These are phyloP conservation scores for Microtus pennsylvanicus DNA, from an alignment of 2,113 vertebrate genomes.

Conservation along the genomic window DNA sequence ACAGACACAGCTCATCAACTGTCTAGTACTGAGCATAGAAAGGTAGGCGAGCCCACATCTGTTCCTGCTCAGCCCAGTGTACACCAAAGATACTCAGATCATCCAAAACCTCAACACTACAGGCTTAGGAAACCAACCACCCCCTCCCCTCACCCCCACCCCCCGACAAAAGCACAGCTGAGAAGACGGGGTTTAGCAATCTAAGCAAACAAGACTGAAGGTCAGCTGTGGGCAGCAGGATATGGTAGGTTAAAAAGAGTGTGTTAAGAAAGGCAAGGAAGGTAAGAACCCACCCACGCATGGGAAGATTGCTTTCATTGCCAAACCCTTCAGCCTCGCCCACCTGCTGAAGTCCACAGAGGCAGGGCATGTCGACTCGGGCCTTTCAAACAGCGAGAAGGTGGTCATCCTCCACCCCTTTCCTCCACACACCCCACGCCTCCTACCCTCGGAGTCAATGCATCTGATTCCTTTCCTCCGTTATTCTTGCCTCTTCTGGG, in stretches of 20 bases:
- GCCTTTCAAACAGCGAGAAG: neutral
- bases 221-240: neutral
- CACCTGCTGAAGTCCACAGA: neutral
- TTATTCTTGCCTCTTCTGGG: neutral
- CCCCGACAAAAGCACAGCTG: neutral
- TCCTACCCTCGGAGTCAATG: neutral
- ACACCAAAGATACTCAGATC: neutral
- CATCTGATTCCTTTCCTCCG: neutral
- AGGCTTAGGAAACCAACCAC: neutral
- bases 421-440: neutral
- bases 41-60: neutral
- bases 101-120: neutral
- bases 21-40: neutral
- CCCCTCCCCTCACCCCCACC: no score
- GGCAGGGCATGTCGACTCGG: neutral
- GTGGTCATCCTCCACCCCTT: neutral
- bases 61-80: neutral
- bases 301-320: fast-evolving
- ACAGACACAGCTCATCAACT: neutral
- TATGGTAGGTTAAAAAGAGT: neutral
- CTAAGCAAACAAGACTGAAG: neutral
- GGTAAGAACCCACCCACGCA: neutral
- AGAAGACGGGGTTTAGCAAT: neutral
- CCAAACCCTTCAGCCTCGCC: neutral
- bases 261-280: neutral